Evolutionary conservation across 2,797 vertebrate species (phyloP).

Genomic region (Danio choprae): DNA sequence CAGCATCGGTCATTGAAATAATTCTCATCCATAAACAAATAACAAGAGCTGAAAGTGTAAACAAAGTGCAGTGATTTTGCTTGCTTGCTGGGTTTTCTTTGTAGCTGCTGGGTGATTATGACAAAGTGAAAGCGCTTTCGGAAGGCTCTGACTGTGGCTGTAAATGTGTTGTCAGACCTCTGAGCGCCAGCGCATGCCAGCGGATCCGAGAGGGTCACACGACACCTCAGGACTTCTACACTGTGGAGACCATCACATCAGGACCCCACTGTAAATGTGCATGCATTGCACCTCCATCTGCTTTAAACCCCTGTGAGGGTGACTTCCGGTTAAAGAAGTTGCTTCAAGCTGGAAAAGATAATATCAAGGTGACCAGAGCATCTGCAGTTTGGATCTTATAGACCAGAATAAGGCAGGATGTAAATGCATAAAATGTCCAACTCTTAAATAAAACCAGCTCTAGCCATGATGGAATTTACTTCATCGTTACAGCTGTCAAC

Average conservation of each 20-base stretch:
- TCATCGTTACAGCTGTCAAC: slow-evolving; percentile 84
- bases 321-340: slow-evolving; percentile 89
- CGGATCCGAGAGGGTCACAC: slow-evolving; percentile 82
- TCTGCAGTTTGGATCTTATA: not conserved
- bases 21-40: not conserved
- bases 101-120: slow-evolving; percentile 96
- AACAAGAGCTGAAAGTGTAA: not conserved
- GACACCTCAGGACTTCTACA: slow-evolving; percentile 86
- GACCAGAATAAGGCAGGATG: slow-evolving; percentile 5
- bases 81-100: slow-evolving; percentile 71
- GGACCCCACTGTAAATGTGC: slow-evolving; percentile 91
- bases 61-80: slow-evolving; percentile 54
- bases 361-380: slow-evolving; percentile 86
- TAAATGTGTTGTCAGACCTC: slow-evolving; percentile 90
- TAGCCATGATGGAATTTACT: slow-evolving; percentile 61
- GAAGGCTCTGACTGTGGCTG: slow-evolving; percentile 92
- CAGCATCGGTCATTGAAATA: not conserved
- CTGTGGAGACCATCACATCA: slow-evolving; percentile 89
- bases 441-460: slow-evolving; percentile 19
- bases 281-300: slow-evolving; percentile 90
- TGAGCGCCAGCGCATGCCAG: slow-evolving; percentile 85
- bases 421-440: slow-evolving; percentile 17
- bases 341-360: slow-evolving; percentile 81
- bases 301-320: slow-evolving; percentile 92
- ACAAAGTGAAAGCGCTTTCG: slow-evolving; percentile 93